Conservation (phyloP, 1,140 invertebrate genomes). For the Venturia canescens region DNA sequence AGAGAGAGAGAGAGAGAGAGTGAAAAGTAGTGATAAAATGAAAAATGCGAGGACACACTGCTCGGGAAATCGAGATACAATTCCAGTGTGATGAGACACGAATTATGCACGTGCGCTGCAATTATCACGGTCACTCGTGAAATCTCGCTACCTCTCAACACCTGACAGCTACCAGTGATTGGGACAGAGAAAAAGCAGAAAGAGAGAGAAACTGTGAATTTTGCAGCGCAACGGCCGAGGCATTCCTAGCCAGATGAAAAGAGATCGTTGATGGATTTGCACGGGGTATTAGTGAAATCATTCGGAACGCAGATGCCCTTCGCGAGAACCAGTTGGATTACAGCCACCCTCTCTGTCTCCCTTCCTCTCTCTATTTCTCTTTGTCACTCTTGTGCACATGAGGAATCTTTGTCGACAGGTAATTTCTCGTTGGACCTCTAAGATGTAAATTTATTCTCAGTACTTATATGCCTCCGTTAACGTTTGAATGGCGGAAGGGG, state of each 20-base stretch:
- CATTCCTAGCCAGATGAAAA: neutral
- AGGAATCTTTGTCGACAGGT: neutral
- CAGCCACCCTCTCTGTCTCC: neutral
- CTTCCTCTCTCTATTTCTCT: neutral
- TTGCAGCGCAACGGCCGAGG: constrained; percentile 20
- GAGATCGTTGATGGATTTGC: constrained; percentile 11
- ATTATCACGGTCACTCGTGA: constrained; percentile 40
- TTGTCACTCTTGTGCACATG: neutral
- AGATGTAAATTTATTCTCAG: constrained; percentile 17
- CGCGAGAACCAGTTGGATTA: constrained; percentile 32
- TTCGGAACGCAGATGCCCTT: constrained; percentile 11
- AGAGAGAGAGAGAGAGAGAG: constrained; percentile 13
- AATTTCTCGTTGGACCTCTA: constrained; percentile 26
- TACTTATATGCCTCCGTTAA: neutral
- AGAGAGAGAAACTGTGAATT: neutral
- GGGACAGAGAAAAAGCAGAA: neutral
- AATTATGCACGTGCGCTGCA: constrained; percentile 1
- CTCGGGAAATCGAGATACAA: constrained; percentile 27
- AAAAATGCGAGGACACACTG: neutral
- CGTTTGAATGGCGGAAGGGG: constrained; percentile 21
- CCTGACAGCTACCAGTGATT: neutral
- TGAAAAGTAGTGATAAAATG: neutral
- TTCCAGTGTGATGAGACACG: constrained; percentile 5
- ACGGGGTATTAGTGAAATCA: constrained; percentile 36
- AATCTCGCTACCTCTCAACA: constrained; percentile 43